These are phyloP conservation scores for Myoxocephalus aenaeus DNA, from an alignment of 2,797 vertebrate species.

Conservation along the genomic window DNA sequence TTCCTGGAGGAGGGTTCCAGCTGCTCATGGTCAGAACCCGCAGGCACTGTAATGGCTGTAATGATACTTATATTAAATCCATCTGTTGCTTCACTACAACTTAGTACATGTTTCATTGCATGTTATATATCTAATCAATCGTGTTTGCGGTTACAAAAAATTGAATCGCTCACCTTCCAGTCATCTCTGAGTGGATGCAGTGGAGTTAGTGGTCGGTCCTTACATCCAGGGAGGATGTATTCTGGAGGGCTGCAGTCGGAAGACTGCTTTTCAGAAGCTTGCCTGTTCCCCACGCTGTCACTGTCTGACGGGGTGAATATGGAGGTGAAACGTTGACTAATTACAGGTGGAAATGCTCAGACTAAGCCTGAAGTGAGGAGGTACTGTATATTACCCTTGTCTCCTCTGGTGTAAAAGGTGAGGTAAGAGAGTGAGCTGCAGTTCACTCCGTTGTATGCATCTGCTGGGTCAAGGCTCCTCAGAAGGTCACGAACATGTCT, in stretches of 20 bases:
- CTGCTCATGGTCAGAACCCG: conserved; percentile 92
- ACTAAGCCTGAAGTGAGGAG: neutral
- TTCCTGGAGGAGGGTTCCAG: conserved; percentile 97
- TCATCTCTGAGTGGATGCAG: conserved; percentile 91
- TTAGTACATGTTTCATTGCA: neutral
- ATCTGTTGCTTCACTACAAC: neutral
- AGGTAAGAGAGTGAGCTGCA: conserved; percentile 93
- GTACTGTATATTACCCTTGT: conserved; percentile 82
- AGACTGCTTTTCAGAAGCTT: conserved; percentile 85
- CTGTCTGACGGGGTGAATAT: conserved; percentile 51
- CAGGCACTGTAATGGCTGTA: conserved; percentile 91
- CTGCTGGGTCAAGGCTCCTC: conserved; percentile 92
- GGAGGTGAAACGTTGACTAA: neutral
- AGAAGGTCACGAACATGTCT: conserved; percentile 93
- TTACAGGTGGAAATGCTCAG: conserved; percentile 60
- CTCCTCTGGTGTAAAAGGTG: conserved; percentile 87
- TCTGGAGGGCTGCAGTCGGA: conserved; percentile 90
- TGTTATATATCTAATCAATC: neutral
- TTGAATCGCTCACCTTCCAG: conserved; percentile 85
- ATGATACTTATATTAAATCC: neutral
- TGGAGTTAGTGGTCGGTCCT: conserved; percentile 87
- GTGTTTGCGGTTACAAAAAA: neutral
- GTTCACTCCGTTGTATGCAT: conserved; percentile 93
- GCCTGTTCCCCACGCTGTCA: conserved; percentile 76
- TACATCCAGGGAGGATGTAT: conserved; percentile 91